Base-by-base conservation (phyloP, 2,888 invertebrate genomes). In the Neoascia interrupta region DNA sequence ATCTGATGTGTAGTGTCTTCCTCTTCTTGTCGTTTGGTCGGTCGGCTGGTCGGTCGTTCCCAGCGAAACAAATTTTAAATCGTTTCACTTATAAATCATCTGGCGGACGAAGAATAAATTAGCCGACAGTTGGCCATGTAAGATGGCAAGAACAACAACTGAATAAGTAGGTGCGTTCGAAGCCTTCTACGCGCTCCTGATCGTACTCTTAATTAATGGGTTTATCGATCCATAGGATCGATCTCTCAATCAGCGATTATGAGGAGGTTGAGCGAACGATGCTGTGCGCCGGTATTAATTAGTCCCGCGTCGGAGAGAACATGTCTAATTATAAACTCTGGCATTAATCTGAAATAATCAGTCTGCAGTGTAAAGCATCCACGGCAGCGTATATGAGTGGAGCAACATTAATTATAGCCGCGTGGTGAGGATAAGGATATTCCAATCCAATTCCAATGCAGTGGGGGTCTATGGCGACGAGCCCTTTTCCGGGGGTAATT, bases 281-380 rank as follows among this genome's bases (percentile, higher is more conserved):
- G 74, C 58, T 61, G 45, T 61, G 73, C 68, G 66, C 66, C 51
- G 37, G 61, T 68, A 73, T 73, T 73, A 79, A 66, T 79, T 73
- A 73, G 61, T 39, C 45, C 49, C 61, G 53, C 73, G 45, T 68
- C 66, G 66, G 60, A 63, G 43, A 60, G 23, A 73, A 73, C 72
- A 73, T 79, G 79, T 79, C 68, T 79, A 79, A 79, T 79, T 79
- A 79, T 79, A 79, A 73, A 79, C 66, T 51, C 73, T 47, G 79
- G 61, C 73, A 79, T 79, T 79, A 68, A 79, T 79, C 79, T 73
- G 23, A 66, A 56, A 68, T 54, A 73, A 79, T 72, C 79, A 47
- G 66, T 41, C 68, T 56, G 66, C 63, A 34, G 49, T 11, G 5
- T 5, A 5, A 0, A 21, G 41, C 13, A 3, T 3, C 4, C 31